A percentile compares a stretch with the other conserved stretches of the same genome.
Evolutionary conservation across 2,797 vertebrate species (phyloP).

Genomic region (Sebastolobus altivelis): DNA sequence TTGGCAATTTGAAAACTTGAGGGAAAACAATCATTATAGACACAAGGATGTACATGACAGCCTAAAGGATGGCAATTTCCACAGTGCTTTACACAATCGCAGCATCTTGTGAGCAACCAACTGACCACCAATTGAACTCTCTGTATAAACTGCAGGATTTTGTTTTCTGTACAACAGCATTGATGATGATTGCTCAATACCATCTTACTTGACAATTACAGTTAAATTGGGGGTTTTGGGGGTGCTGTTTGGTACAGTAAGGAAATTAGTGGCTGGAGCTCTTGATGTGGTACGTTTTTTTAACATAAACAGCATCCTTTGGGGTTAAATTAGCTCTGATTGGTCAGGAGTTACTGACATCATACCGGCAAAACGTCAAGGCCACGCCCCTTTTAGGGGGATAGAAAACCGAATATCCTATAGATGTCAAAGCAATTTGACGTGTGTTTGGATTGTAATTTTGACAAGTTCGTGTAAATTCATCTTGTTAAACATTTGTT

Average conservation of each 20-base stretch:
- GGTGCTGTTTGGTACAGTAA: neutral
- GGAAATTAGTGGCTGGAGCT: too few species aligned
- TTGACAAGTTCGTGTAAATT: too few species aligned
- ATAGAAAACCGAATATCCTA: too few species aligned
- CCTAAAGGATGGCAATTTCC: neutral
- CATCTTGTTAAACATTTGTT: too few species aligned
- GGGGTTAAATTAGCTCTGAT: neutral
- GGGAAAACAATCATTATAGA: too few species aligned
- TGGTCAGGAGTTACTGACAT: neutral
- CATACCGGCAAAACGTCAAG: too few species aligned
- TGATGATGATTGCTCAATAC: neutral
- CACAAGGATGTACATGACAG: neutral
- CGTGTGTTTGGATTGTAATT: too few species aligned
- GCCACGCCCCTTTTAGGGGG: too few species aligned
- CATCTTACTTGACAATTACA: neutral
- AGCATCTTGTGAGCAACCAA: too few species aligned
- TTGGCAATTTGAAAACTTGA: neutral
- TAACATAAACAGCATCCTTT: neutral
- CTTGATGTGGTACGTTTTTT: neutral
- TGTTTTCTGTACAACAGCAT: too few species aligned
- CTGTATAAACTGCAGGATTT: neutral
- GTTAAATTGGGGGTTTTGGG: too few species aligned
- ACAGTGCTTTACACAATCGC: neutral
- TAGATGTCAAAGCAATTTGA: too few species aligned
- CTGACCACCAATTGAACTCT: neutral